Conservation (phyloP, 2,888 invertebrate species). For the Synergus itoensis region DNA sequence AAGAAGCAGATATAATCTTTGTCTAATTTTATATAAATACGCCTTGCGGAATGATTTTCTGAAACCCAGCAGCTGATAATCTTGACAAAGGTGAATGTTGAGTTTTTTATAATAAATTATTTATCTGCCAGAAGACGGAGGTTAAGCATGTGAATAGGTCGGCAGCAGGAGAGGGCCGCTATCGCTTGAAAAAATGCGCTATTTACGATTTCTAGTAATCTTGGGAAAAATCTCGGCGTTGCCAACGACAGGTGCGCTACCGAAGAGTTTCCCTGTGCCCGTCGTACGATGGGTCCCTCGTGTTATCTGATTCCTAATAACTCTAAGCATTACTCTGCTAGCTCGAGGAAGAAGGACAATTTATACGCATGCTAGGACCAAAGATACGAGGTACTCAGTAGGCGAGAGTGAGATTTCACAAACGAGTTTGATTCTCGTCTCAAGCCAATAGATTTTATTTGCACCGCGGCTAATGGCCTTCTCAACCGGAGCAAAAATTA, state of each 20-base stretch:
- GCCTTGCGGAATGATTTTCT: conserved; percentile 45
- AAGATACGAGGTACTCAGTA: conserved; percentile 57
- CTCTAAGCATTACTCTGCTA: conserved; percentile 57
- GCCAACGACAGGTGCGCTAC: conserved; percentile 64
- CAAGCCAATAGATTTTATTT: conserved; percentile 34
- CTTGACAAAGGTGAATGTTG: conserved; percentile 35
- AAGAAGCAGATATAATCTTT: too few relatives aligned
- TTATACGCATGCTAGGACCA: conserved; percentile 57
- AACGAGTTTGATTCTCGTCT: conserved; percentile 40
- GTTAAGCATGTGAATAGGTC: conserved; percentile 51
- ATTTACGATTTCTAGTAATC: conserved; percentile 58
- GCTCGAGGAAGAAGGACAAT: conserved; percentile 53
- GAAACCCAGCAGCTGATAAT: conserved; percentile 48
- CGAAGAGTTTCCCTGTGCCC: conserved; percentile 61
- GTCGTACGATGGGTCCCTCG: conserved; percentile 54
- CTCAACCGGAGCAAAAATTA: conserved; percentile 52
- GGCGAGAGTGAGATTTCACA: conserved; percentile 56
- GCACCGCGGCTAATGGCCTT: conserved; percentile 39
- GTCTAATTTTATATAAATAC: neutral
- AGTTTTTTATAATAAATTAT: conserved; percentile 28
- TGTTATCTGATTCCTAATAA: conserved; percentile 69
- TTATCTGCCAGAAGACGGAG: conserved; percentile 47
- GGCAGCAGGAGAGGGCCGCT: conserved; percentile 51
- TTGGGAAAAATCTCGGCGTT: conserved; percentile 53
- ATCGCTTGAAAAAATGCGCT: conserved; percentile 51